Conservation (phyloP, 2,888 invertebrate species). For the Synanthedon andrenaeformis region DNA sequence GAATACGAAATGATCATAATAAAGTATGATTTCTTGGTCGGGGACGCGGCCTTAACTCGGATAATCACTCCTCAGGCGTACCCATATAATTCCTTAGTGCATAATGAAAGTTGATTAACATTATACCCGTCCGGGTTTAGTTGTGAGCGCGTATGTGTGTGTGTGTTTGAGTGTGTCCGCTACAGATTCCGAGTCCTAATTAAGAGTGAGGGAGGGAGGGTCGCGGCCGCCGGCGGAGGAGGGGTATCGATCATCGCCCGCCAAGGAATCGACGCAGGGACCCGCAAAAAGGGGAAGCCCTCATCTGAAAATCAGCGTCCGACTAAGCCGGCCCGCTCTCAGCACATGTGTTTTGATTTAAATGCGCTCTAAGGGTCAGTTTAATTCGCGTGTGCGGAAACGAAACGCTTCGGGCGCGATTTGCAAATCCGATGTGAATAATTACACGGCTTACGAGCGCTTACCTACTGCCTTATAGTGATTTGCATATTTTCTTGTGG, state of each 20-base stretch:
- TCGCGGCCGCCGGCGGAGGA: slow-evolving; percentile 53
- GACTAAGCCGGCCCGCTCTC: slow-evolving; percentile 59
- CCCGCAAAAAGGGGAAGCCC: slow-evolving; percentile 66
- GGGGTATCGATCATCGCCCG: slow-evolving; percentile 66
- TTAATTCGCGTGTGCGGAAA: slow-evolving; percentile 54
- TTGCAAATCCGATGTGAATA: slow-evolving; percentile 69
- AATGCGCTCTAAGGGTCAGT: slow-evolving; percentile 64
- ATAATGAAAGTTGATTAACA: slow-evolving; percentile 72
- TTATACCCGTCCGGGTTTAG: slow-evolving; percentile 33
- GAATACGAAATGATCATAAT: slow-evolving; percentile 59
- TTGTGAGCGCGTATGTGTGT: slow-evolving; percentile 21
- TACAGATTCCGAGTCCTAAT: slow-evolving; percentile 88
- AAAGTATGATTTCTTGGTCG: slow-evolving; percentile 68
- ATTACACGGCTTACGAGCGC: slow-evolving; percentile 67
- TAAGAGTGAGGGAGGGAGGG: slow-evolving; percentile 77
- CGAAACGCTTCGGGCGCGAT: slow-evolving; percentile 60
- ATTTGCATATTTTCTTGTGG: slow-evolving; percentile 70
- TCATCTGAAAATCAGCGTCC: slow-evolving; percentile 65
- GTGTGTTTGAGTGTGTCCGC: slow-evolving; percentile 76
- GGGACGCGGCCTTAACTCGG: slow-evolving; percentile 59
- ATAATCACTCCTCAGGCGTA: slow-evolving; percentile 70
- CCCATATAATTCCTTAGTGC: slow-evolving; percentile 71
- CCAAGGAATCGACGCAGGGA: slow-evolving; percentile 69
- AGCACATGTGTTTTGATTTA: slow-evolving; percentile 70
- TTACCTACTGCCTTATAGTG: slow-evolving; percentile 68